Evolutionary conservation across 2,888 invertebrate genomes (phyloP), one percentile per base, ranked within the genome.

Genomic region (Sphinx pinastri): DNA sequence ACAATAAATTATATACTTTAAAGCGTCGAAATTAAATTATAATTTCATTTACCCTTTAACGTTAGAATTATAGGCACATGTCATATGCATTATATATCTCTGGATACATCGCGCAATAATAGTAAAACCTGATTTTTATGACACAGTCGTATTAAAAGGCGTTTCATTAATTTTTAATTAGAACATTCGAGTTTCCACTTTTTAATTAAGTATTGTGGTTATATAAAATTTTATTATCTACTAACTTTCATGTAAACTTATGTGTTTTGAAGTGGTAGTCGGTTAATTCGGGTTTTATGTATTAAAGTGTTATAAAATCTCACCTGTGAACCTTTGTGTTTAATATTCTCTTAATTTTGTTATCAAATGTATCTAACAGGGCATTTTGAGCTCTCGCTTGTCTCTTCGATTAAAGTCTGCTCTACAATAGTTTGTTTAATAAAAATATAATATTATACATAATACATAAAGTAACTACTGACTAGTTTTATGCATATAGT

Each of bases 171-270:
- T 74, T 76, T 81, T 81, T 81, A 82, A 81, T 78, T 76, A 77
- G 73, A 73, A 72, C 74, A 73, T 76, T 78, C 67, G 70, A 71
- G 74, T 77, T 76, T 74, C 75, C 75, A 78, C 60, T 38, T 71
- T 79, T 81, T 76, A 81, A 79, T 81, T 79, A 81, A 78, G 76
- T 72, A 78, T 77, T 82, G 81, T 82, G 77, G 77, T 73, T 72
- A 63, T 74, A 71, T 81, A 77, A 77, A 76, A 45, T 75, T 81
- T 81, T 77, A 81, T 66, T 68, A 59, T 68, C 31, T 52, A 45
- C 19, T 69, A 69, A 63, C 63, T 54, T 59, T 63, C 16, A 60
- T 54, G 54, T 69, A 54, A 60, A 63, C 54, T 69, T 69, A 63
- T 63, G 7, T 68, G 54, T 63, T 63, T 63, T 13, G 14, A 14